These are phyloP conservation scores for Nyctereutes procyonoides DNA, from an alignment of 2,113 vertebrate genomes.

Conservation along the genomic window DNA sequence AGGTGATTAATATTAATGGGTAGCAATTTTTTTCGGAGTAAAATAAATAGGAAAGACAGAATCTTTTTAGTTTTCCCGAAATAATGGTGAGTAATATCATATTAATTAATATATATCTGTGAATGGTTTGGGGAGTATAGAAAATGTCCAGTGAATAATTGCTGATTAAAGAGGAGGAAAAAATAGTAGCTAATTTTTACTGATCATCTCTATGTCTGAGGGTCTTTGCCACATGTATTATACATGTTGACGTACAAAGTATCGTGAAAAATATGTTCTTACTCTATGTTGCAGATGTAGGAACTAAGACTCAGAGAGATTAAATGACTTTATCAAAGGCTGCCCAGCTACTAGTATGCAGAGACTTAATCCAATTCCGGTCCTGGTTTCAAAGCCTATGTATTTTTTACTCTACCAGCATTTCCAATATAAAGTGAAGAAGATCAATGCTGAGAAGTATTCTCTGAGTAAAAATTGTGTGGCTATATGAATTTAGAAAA, in stretches of 20 bases:
- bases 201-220: background rate
- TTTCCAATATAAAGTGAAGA: background rate
- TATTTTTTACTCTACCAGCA: background rate
- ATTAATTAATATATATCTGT: background rate
- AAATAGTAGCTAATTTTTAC: background rate
- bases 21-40: background rate
- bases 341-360: background rate
- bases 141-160: background rate
- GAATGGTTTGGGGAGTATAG: background rate
- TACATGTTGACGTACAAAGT: background rate
- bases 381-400: background rate
- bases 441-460: background rate
- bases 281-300: background rate
- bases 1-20: background rate
- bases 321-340: background rate
- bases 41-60: conserved; percentile 2
- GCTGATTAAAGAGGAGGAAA: background rate
- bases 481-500: background rate
- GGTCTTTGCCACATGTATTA: background rate
- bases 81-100: background rate
- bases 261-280: background rate
- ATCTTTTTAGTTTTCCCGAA: background rate
- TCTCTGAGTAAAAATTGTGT: background rate
- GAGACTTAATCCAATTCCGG: background rate
- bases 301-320: background rate